Evolutionary conservation across 2,797 vertebrate species (phyloP).

Genomic region (Hybognathus amarus): DNA sequence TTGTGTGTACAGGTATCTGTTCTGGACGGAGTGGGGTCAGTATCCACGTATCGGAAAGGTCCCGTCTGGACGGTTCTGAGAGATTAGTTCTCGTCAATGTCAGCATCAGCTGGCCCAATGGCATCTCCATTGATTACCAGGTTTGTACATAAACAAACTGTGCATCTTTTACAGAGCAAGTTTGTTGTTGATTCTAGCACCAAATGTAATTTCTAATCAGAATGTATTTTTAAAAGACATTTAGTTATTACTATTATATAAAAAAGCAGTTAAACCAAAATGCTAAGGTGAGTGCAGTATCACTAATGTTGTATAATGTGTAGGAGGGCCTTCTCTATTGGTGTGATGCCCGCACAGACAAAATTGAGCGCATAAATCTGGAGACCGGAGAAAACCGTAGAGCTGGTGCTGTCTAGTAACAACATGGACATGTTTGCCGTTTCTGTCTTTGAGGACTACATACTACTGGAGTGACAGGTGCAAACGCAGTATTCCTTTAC

Average conservation of each 20-base stretch:
- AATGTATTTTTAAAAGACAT: background rate
- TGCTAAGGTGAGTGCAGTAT: background rate
- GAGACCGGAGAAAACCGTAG: conserved; percentile 92
- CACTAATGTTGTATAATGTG: conserved; percentile 11
- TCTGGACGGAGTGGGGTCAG: conserved; percentile 99
- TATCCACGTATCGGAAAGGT: conserved; percentile 96
- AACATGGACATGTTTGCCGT: conserved; percentile 99
- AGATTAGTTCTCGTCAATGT: conserved; percentile 89
- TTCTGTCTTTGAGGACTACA: conserved; percentile 94
- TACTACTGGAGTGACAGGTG: conserved; percentile 98
- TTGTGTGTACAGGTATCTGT: conserved; percentile 84
- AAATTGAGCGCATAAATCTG: conserved; percentile 94
- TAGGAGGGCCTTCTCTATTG: conserved; percentile 93
- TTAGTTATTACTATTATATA: background rate
- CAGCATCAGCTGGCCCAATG: conserved; percentile 98
- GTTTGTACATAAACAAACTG: conserved; percentile 68
- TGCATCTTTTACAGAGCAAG: background rate
- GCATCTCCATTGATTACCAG: conserved; percentile 95
- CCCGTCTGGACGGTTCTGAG: conserved; percentile 88
- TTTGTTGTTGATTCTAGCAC: background rate
- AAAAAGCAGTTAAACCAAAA: background rate
- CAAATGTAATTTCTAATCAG: background rate
- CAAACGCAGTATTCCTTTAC: background rate
- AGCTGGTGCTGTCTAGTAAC: conserved; percentile 91
- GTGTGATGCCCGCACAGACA: conserved; percentile 96